Evolutionary conservation across 2,888 invertebrate genomes (phyloP).

Genomic region (Druceiella hillmani): DNA sequence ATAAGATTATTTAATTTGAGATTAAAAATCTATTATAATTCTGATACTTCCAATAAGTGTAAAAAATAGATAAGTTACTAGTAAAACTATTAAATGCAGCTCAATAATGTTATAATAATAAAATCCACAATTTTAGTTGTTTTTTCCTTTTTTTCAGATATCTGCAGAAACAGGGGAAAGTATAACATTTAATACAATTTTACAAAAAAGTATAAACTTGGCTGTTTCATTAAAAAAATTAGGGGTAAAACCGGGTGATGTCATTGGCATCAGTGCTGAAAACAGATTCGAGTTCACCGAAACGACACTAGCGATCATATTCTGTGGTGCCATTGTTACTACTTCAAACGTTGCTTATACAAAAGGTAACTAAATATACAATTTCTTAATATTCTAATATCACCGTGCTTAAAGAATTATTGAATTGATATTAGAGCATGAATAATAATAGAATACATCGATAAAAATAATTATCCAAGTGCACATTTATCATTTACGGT

Average conservation of each 20-base stretch:
- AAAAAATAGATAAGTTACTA: too few species aligned
- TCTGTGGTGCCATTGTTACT: constrained; percentile 54
- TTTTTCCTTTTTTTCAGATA: constrained; percentile 38
- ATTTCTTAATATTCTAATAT: background rate
- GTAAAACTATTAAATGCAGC: too few species aligned
- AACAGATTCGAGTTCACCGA: constrained; percentile 57
- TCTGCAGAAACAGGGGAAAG: constrained; percentile 54
- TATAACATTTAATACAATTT: constrained; percentile 48
- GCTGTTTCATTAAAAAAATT: constrained; percentile 47
- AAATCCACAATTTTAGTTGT: too few species aligned
- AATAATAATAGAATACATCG: too few species aligned
- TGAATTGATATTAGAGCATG: too few species aligned
- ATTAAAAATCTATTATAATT: too few species aligned
- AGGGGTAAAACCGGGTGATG: constrained; percentile 52
- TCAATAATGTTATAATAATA: too few species aligned
- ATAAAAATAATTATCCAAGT: too few species aligned
- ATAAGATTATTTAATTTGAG: too few species aligned
- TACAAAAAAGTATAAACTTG: constrained; percentile 53
- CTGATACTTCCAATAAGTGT: too few species aligned
- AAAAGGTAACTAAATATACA: constrained; percentile 43
- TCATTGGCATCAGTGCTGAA: constrained; percentile 57
- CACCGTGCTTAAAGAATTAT: constrained; percentile 6
- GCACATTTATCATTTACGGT: too few species aligned
- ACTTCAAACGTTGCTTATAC: constrained; percentile 61
- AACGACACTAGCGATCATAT: constrained; percentile 50